These are phyloP conservation scores for Prionace glauca DNA, from an alignment of 2,797 vertebrate genomes.

Conservation along the genomic window DNA sequence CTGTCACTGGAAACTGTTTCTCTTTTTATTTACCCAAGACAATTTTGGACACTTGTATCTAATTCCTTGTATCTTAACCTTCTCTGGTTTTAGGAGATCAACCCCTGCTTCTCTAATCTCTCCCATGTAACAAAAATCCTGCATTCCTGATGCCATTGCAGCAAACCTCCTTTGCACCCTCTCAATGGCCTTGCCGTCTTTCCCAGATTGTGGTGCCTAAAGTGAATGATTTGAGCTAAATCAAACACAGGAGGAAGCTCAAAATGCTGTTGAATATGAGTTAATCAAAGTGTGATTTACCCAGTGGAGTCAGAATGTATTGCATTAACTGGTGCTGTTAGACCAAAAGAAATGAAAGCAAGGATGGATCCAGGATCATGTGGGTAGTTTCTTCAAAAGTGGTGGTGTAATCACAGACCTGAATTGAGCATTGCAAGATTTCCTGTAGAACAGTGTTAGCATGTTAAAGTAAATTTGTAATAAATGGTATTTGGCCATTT, in stretches of 20 bases:
- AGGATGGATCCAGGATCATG: background rate
- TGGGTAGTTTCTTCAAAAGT: background rate
- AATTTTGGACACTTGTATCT: background rate
- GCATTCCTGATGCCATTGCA: no score
- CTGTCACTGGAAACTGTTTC: background rate
- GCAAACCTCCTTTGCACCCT: background rate
- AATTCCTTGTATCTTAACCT: background rate
- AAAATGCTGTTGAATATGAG: background rate
- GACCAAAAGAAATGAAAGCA: background rate
- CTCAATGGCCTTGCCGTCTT: background rate
- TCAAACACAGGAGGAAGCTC: background rate
- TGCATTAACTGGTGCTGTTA: background rate
- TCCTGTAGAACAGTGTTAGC: background rate
- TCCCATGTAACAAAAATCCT: background rate
- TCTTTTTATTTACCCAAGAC: background rate
- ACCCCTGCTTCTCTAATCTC: background rate
- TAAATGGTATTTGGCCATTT: background rate
- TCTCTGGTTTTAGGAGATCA: background rate
- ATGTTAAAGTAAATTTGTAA: background rate
- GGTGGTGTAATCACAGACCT: background rate
- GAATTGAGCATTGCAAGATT: background rate
- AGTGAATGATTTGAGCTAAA: background rate
- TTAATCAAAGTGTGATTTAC: background rate
- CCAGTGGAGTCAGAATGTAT: background rate
- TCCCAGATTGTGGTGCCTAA: background rate